These are phyloP conservation scores for Lycodopsis pacificus DNA, from an alignment of 2,797 vertebrate species.

Conservation along the genomic window DNA sequence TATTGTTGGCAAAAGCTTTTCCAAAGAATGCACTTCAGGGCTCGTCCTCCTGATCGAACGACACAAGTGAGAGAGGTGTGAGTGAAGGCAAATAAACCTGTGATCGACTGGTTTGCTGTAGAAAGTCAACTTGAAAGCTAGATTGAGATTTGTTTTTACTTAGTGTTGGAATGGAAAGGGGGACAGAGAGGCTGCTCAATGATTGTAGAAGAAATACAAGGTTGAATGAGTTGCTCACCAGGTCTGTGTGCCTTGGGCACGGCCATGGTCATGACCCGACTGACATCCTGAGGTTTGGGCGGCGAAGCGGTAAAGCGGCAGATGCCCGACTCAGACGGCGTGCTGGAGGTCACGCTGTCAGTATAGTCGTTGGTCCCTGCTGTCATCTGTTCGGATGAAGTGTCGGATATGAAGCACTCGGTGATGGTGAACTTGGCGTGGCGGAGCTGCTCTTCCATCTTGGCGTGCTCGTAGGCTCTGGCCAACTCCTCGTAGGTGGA, in stretches of 20 bases:
- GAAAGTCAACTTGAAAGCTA: not conserved
- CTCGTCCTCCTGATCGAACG: not conserved
- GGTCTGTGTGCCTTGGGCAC: constrained; percentile 98
- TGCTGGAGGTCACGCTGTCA: constrained; percentile 98
- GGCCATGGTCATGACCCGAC: constrained; percentile 96
- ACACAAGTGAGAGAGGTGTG: not conserved
- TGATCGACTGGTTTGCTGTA: not conserved
- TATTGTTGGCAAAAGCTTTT: not conserved
- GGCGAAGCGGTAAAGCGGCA: constrained; percentile 98
- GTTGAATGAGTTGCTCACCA: constrained; percentile 84
- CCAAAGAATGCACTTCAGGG: not conserved
- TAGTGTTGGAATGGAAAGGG: not conserved
- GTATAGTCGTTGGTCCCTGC: constrained; percentile 99
- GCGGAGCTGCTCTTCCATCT: constrained; percentile 98
- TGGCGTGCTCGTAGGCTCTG: constrained; percentile 97
- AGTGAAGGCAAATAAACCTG: not conserved
- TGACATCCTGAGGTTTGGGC: constrained; percentile 98
- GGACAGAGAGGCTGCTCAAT: not conserved
- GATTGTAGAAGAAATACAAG: not conserved
- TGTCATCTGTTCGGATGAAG: constrained; percentile 97
- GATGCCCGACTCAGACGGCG: constrained; percentile 98
- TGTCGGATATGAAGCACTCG: constrained; percentile 99
- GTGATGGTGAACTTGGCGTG: constrained; percentile 99
- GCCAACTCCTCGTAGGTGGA: constrained; percentile 99
- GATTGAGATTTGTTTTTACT: not conserved